phyloP scores from a whole-genome alignment of 2,888 invertebrate genomes.

The Drosophila multiciliata region DNA sequence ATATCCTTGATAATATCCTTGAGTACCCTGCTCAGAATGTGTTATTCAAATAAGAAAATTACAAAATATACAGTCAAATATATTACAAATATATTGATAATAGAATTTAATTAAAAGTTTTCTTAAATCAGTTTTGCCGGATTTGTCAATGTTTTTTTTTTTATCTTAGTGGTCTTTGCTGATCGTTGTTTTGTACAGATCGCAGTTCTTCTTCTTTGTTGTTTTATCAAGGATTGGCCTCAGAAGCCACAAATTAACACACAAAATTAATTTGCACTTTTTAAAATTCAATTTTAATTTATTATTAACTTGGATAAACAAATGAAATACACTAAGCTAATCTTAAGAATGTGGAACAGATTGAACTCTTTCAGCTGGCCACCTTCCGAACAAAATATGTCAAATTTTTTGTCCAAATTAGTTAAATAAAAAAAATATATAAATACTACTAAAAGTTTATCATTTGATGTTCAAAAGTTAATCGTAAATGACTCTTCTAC shows the following conservation, averaged over 20 bases:
- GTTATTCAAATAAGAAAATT: not conserved
- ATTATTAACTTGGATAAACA: too few relatives aligned
- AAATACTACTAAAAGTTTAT: not conserved
- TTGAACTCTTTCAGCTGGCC: not conserved
- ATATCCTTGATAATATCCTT: not conserved
- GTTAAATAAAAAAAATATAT: not conserved
- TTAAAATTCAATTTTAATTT: not conserved
- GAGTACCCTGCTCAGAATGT: not conserved
- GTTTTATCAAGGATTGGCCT: not conserved
- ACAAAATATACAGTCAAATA: not conserved
- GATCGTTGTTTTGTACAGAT: not conserved
- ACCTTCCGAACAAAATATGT: not conserved
- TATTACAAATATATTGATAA: too few relatives aligned
- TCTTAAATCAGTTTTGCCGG: not conserved
- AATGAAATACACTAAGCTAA: not conserved
- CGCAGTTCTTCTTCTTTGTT: not conserved
- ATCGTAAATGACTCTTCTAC: not conserved
- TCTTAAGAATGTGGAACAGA: not conserved
- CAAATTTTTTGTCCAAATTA: not conserved
- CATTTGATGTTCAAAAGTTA: not conserved
- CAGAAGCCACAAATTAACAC: not conserved
- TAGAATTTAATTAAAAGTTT: too few relatives aligned
- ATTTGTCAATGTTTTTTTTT: not conserved
- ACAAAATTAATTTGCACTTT: too few relatives aligned
- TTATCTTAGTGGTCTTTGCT: not conserved